Conservation (phyloP, 1,140 invertebrate genomes). For the Lucilia sericata region DNA sequence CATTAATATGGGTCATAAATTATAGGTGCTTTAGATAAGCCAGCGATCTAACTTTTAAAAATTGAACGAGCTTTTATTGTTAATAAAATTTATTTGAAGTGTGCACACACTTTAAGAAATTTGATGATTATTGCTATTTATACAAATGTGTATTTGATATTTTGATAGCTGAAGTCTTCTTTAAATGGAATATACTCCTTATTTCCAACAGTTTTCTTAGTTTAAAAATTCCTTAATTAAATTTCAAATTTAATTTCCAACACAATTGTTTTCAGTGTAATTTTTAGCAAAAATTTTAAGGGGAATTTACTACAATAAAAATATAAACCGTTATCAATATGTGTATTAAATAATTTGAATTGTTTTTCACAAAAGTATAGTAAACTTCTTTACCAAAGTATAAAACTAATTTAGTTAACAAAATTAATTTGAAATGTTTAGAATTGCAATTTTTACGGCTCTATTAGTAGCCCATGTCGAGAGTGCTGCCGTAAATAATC, state of each 20-base stretch:
- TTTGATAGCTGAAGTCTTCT: too few species aligned
- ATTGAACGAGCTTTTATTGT: too few species aligned
- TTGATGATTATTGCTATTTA: too few species aligned
- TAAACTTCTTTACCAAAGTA: background rate
- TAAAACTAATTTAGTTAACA: slow-evolving; percentile 54
- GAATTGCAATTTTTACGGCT: slow-evolving; percentile 24
- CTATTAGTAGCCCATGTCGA: background rate
- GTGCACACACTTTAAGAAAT: too few species aligned
- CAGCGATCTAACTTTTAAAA: background rate
- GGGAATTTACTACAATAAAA: background rate
- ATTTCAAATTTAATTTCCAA: background rate
- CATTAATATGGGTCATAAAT: too few species aligned
- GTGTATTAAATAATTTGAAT: too few species aligned
- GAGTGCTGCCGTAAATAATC: background rate
- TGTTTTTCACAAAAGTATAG: background rate
- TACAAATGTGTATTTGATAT: too few species aligned
- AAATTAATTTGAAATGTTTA: slow-evolving; percentile 52
- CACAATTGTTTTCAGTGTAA: background rate
- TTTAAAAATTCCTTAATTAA: too few species aligned
- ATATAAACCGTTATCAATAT: background rate
- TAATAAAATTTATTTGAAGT: too few species aligned
- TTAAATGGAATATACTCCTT: too few species aligned
- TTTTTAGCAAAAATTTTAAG: background rate
- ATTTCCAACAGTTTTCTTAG: too few species aligned
- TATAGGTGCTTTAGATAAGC: background rate